Percentiles rank a stretch among this genome's conserved stretches.
These are phyloP conservation scores for Halcyon senegalensis DNA, from an alignment of 2,113 vertebrate genomes.

Conservation along the genomic window DNA sequence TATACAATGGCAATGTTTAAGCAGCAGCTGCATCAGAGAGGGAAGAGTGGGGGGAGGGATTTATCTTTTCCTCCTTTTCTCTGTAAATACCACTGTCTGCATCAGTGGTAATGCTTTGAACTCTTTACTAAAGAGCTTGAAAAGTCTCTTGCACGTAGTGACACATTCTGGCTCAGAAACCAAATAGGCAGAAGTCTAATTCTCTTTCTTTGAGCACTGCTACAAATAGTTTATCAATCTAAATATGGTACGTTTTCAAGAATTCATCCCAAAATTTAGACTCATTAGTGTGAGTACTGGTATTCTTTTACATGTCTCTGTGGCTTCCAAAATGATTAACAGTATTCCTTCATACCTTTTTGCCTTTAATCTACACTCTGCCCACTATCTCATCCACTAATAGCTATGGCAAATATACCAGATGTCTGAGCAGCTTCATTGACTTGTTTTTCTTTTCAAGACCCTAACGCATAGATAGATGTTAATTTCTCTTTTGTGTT, in stretches of 20 bases:
- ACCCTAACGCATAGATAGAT: not conserved
- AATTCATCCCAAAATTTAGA: constrained; percentile 14
- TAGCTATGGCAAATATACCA: constrained; percentile 33
- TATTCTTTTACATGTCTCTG: not conserved
- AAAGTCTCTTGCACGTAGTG: constrained; percentile 59
- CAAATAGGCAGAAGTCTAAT: constrained; percentile 21
- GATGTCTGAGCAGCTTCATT: constrained; percentile 46
- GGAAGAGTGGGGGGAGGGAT: not conserved
- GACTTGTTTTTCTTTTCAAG: constrained; percentile 42
- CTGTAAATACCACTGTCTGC: constrained; percentile 34
- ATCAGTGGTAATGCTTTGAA: constrained; percentile 21
- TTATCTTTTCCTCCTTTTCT: constrained; percentile 43
- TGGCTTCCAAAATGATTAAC: not conserved
- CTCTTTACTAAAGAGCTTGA: constrained; percentile 20
- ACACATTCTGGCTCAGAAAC: constrained; percentile 35
- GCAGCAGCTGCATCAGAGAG: not conserved
- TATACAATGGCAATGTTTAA: constrained; percentile 20
- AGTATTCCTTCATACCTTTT: constrained; percentile 13
- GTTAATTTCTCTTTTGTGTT: constrained; percentile 53
- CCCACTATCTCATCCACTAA: not conserved
- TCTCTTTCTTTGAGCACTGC: constrained; percentile 7
- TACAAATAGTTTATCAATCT: constrained; percentile 10
- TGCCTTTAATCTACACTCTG: constrained; percentile 18
- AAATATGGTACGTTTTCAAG: not conserved
- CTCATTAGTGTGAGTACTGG: not conserved